Evolutionary conservation across 2,113 vertebrate genomes (phyloP), one percentile per base, ranked within the genome.

Genomic region (Aegithalos caudatus): DNA sequence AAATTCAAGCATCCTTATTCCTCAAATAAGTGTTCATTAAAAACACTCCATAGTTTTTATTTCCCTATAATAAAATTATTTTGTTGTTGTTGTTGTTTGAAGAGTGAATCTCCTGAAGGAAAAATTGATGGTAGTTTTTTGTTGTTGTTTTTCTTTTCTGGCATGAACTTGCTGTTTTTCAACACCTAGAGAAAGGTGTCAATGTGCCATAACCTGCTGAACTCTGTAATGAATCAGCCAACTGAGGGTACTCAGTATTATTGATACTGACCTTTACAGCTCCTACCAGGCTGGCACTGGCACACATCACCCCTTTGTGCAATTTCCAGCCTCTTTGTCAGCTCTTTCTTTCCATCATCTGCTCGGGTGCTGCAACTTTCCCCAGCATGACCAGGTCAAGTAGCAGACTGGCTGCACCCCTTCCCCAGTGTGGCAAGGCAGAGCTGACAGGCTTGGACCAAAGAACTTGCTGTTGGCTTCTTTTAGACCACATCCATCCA

Each of bases 401-500:
- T 96, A 66, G 48, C 28, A 69, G 64, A 6, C 62, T 17, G 71
- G 28, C 61, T 78, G 91, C 50, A 53, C 67, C 79, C 56, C 1
- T 47, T 56, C 51, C 66, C 83, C 92, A 72, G 11, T 3, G 0
- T 6, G 4, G 60, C 64, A 53, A 53, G 40, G 88, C 72, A 84
- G 35, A 92, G 81, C 90, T 6, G 1, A 74, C 58, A 79, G 90
- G n/a, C 93, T 79, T 73, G 35, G 88, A 66, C 35, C 27, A 11
- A 87, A 79, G 50, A 6, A 45, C 60, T 74, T 0, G 4, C 90
- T 95, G 92, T 91, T 82, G 82, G 56, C 81, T 92, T 81, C 86
- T 86, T 88, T 90, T 47, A 77, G 88, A 67, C 60, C 65, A 66
- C 71, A 6, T 87, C 78, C 73, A 82, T 58, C 72, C 84, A 81